Percentiles rank a stretch among this genome's conserved stretches.
These are phyloP conservation scores for Micoletzkya japonica DNA, from an alignment of 2,888 invertebrate genomes.

Conservation along the genomic window DNA sequence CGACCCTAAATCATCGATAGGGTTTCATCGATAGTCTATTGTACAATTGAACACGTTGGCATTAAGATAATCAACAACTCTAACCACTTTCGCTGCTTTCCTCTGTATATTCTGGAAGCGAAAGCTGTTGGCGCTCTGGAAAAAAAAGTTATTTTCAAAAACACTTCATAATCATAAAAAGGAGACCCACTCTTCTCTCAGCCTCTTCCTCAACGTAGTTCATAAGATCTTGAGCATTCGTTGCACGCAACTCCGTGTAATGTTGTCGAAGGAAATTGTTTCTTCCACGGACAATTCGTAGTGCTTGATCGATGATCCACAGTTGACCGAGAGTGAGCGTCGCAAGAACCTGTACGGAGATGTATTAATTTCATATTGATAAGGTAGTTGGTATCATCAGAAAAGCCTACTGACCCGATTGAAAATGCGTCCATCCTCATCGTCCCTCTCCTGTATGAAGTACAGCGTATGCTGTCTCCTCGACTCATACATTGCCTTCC, in stretches of 20 bases:
- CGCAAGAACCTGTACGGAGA: not conserved
- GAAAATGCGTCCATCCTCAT: too few species aligned
- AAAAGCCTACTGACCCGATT: not conserved
- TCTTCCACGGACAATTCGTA: not conserved
- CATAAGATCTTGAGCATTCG: not conserved
- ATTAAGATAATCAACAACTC: too few species aligned
- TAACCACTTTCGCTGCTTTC: too few species aligned
- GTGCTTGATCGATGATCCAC: not conserved
- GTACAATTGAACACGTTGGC: not conserved
- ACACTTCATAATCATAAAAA: not conserved
- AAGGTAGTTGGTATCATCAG: not conserved
- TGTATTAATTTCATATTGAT: not conserved
- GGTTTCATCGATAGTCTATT: too few species aligned
- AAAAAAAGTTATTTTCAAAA: not conserved
- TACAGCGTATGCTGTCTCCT: too few species aligned
- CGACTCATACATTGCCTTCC: too few species aligned
- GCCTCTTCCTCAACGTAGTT: too few species aligned
- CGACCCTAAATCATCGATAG: conserved; percentile 1
- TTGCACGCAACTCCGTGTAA: not conserved
- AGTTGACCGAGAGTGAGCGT: not conserved
- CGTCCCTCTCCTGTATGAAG: too few species aligned
- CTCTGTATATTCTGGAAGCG: not conserved
- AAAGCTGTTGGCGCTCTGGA: not conserved
- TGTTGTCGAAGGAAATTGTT: conserved; percentile 1
- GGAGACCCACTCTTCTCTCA: too few species aligned